Evolutionary conservation across 2,113 vertebrate species (phyloP).

Genomic region (Megaceryle maxima): DNA sequence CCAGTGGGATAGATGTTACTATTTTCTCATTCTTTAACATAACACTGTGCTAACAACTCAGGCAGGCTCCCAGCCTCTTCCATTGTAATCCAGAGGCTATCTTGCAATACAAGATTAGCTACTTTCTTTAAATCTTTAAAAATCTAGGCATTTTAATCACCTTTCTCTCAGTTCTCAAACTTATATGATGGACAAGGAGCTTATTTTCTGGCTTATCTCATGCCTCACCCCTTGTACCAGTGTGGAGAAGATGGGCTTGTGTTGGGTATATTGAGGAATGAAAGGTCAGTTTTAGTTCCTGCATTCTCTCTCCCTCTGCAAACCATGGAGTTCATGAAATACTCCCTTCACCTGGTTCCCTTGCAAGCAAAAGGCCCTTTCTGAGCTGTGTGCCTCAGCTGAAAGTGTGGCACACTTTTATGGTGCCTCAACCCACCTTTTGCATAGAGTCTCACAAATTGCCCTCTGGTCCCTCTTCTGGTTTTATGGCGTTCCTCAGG

Average conservation of each 20-base stretch:
- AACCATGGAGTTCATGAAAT: not conserved
- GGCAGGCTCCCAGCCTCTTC: not conserved
- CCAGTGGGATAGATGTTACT: not conserved
- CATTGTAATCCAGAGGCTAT: not conserved
- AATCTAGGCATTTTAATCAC: not conserved
- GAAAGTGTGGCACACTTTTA: fast-evolving
- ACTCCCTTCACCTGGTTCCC: not conserved
- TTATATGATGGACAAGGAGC: fast-evolving
- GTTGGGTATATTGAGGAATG: fast-evolving
- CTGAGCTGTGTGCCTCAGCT: fast-evolving
- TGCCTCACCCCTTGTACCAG: not conserved
- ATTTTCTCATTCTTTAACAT: fast-evolving
- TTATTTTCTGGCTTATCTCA: not conserved
- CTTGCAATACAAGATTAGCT: not conserved
- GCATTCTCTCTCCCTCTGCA: not conserved
- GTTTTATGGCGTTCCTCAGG: fast-evolving
- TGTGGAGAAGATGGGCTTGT: not conserved
- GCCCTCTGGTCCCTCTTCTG: not conserved
- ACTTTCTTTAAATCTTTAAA: not conserved
- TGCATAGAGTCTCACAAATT: not conserved
- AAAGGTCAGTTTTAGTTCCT: not conserved
- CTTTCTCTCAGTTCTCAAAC: not conserved
- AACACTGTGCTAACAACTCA: fast-evolving
- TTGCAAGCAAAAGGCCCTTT: not conserved
- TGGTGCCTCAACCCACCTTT: not conserved